Evolutionary conservation across 2,797 vertebrate species (phyloP), one percentile per base, ranked within the genome.

Genomic region (Diglossa cyanea): DNA sequence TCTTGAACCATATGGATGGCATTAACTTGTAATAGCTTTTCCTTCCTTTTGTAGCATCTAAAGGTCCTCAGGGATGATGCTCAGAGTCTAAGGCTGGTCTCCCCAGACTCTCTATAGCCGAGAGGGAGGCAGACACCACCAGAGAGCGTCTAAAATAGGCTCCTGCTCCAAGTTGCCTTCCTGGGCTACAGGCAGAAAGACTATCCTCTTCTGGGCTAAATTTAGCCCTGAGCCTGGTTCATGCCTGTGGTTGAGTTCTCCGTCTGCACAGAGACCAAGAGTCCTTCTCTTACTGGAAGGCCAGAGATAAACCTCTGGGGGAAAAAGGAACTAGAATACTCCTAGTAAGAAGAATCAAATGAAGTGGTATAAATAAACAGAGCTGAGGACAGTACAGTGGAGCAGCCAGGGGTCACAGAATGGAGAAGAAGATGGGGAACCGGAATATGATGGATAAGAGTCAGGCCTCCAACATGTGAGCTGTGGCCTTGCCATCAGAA

Each of bases 11-110:
- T 90, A 81, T 77, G 90, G 85, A 78, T 81, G 58, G 78, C 62
- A 81, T 91, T 95, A 93, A 75, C 58, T 88, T 62, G 51, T 62
- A 91, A 91, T 90, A 73, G 54, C 62, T 94, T 94, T 90, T 83
- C 50, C 45, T 94, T 89, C 48, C 70, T 86, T 86, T 63, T 57
- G 61, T 74, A 77, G 33, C 17, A 7, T 61, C 0, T 8, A 66
- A 68, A 85, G 65, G 54, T 73, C 87, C 45, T 48, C 1, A 4
- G 87, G 78, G 76, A 42, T 88, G 35, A 40, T 71, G 39, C 54
- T 91, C 50, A 39, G 53, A 71, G 16, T 50, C 58, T 54, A 82
- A 91, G 50, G 42, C 47, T 86, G 28, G 12, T 86, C 37, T 91
- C 78, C 45, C 14, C 15, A 65, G 74, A 60, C 53, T 31, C 35